Evolutionary conservation across 1,140 invertebrate species (phyloP), one percentile per base, ranked within the genome.

Genomic region (Ladona fulva): DNA sequence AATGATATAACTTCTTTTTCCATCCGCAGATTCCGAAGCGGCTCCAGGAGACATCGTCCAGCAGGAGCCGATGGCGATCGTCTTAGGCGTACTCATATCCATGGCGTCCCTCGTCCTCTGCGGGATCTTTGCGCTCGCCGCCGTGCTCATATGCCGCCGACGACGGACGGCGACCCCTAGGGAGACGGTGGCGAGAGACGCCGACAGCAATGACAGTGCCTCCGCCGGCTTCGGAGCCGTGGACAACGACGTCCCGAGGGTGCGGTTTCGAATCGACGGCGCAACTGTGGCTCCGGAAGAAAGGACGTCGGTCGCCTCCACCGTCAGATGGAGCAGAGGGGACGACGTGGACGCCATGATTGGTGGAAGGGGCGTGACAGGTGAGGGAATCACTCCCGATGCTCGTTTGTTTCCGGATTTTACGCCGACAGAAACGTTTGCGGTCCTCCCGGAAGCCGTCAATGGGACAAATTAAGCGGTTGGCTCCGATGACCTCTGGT

Each of bases 61-160:
- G 52, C 52, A 66, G 24, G 25, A 77, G n/a, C 76, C 76, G 0
- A 19, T 73, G 22, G 76, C 76, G n/a, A 52, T 77, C 25, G 76
- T 77, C 42, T 24, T 77, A 24, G 76, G 76, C 7, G 76, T 73
- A 24, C 42, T 77, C 22, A 73, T 77, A 19, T 25, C 76, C 16
- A 37, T 25, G 22, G 76, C 76, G 8, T 42, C 76, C 25, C 52
- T 77, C 19, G 52, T 73, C n/a, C 52, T 77, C 7, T 42, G 76
- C 52, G 42, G 76, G 6, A 25, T 77, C 24, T 77, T 77, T 42
- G 76, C 76, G 8, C 19, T 73, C 22, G 52, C 59, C 11, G 76
- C 76, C 52, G 22, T 73, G n/a, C 19, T 77, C n/a, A 52, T 77
- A 24, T 77, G 76, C 76, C 42, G 76, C 14, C 76, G 59, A 44